These are phyloP conservation scores for Coregonus clupeaformis DNA, from an alignment of 2,113 vertebrate species.

Conservation along the genomic window DNA sequence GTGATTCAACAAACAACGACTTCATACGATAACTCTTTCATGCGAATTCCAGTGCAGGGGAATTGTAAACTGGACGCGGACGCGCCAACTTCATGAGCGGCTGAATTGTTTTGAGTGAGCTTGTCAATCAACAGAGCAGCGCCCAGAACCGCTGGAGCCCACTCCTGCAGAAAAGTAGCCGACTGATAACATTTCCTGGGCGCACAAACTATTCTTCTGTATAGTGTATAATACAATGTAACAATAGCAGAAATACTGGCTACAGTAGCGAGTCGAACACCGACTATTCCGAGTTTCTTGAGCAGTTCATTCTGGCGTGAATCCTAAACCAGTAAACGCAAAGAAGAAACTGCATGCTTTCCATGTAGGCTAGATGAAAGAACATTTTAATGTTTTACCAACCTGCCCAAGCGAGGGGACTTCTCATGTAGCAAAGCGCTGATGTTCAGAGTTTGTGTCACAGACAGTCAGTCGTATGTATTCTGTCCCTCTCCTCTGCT, in stretches of 20 bases:
- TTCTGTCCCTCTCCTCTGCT: slow-evolving; percentile 36
- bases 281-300: not conserved
- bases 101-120: slow-evolving; percentile 14
- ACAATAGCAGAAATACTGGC: slow-evolving; percentile 5
- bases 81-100: not conserved
- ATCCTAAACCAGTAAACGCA: not conserved
- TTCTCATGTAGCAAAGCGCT: slow-evolving; percentile 53
- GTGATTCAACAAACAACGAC: too few relatives aligned
- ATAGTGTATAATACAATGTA: slow-evolving; percentile 8
- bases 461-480: slow-evolving; percentile 28
- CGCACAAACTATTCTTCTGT: not conserved
- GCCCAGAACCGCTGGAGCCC: slow-evolving; percentile 13
- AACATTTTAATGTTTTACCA: slow-evolving; percentile 42
- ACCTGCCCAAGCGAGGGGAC: slow-evolving; percentile 67
- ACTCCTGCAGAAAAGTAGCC: slow-evolving; percentile 3
- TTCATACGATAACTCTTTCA: too few relatives aligned
- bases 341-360: not conserved
- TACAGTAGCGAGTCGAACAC: not conserved
- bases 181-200: not conserved
- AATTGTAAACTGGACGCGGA: too few relatives aligned
- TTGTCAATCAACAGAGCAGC: slow-evolving; percentile 28
- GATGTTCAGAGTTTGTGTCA: slow-evolving; percentile 64
- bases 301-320: not conserved
- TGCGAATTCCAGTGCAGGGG: too few relatives aligned
- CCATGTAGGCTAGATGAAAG: not conserved